Base-by-base conservation (phyloP, 23 tunicate genomes). In the Phallusia fumigata region DNA sequence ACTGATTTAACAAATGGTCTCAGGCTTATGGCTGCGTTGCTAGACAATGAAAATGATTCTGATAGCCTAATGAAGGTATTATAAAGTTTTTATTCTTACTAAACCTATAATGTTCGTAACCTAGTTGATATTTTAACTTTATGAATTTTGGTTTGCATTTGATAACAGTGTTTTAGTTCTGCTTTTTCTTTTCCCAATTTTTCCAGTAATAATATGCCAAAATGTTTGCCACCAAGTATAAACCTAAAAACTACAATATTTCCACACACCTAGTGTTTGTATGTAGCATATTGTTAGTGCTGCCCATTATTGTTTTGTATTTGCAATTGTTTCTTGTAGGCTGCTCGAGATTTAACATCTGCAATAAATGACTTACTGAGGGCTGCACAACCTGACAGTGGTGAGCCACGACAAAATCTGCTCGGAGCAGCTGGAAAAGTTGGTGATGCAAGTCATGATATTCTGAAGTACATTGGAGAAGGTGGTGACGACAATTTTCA, bases 361-460 rank as follows among this genome's bases (percentile, higher is more conserved):
- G 99, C 99, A 21, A 89, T 97, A 77, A 81, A 87, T 40, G 94
- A 88, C 65, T 80, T 97, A 75, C 80, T 97, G 79, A 53, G 78
- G 51, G 93, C 97, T 0, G 97, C 99, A 1, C 80, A 97, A 74
- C 97, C 97, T 13, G 76, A 65, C 26, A 90, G 92, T 65, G 90
- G 79, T 3, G 93, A 88, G 44, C 93, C 94, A 35, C 52, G 98
- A 65, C 93, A 94, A 74, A 94, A 94, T 75, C 85, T 94, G 36
- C 76, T 94, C 11, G 94, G 93, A 24, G 93, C 98, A 35, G 98
- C 98, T 47, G 98, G 94, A 31, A 94, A 86, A 82, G 77, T 94
- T 40, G 98, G 98, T 19, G 98, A 94, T 80, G 98, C 98, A n/a
- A 94, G 94, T 79, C 98, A 89, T 75, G 94, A 94, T 33, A 89